A percentile compares a stretch with the other conserved stretches of the same genome.
Conservation (phyloP, 2,113 vertebrate genomes). For the Oncorhynchus keta region DNA sequence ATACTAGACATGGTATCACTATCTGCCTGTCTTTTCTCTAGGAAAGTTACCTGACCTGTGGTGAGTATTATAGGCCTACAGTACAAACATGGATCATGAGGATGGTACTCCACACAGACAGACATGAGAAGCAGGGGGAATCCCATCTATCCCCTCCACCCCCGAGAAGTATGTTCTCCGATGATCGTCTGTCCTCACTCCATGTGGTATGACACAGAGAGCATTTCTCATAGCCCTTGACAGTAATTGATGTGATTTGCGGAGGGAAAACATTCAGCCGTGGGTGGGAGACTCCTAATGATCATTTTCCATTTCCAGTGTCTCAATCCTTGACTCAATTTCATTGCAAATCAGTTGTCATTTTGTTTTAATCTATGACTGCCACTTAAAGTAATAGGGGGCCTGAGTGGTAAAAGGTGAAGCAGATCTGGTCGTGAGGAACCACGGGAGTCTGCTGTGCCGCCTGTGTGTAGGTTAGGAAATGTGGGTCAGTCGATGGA, state of each 20-base stretch:
- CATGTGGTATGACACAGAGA: conserved; percentile 69
- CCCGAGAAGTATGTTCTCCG: conserved; percentile 70
- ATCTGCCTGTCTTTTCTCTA: too few species aligned
- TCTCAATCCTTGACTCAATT: conserved; percentile 53
- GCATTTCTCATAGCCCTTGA: conserved; percentile 74
- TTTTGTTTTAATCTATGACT: conserved; percentile 40
- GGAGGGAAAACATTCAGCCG: conserved; percentile 70
- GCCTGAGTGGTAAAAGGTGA: conserved; percentile 55
- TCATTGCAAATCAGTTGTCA: conserved; percentile 14
- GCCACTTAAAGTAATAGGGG: conserved; percentile 50
- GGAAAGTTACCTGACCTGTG: too few species aligned
- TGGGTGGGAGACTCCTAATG: conserved; percentile 80
- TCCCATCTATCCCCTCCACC: conserved; percentile 68
- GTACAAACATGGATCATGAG: conserved; percentile 33
- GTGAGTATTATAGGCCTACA: background rate
- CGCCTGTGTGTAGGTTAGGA: conserved; percentile 62
- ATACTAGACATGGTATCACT: too few species aligned
- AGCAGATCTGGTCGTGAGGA: conserved; percentile 30
- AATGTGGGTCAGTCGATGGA: conserved; percentile 74
- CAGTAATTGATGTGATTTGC: conserved; percentile 81
- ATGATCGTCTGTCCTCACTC: conserved; percentile 69
- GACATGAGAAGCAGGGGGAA: conserved; percentile 52
- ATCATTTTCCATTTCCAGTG: conserved; percentile 77
- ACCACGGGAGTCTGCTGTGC: conserved; percentile 34
- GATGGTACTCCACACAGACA: conserved; percentile 27